Evolutionary conservation across 1,140 invertebrate species (phyloP).

Genomic region (Drosophila varians): DNA sequence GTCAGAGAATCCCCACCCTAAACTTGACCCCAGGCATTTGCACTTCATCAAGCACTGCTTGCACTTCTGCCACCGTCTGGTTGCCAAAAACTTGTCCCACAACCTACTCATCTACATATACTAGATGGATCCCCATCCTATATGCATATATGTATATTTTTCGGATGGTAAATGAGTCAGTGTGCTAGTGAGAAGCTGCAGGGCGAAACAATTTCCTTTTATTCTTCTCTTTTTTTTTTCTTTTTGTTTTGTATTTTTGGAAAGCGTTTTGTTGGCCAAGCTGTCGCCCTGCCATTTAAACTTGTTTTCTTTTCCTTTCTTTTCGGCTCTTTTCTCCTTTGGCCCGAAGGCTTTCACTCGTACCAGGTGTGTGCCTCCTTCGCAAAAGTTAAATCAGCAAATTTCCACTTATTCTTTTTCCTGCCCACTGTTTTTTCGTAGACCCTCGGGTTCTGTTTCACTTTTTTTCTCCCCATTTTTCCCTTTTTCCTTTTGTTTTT

Average conservation of each 20-base stretch:
- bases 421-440: constrained; percentile 1
- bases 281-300: constrained; percentile 56
- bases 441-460: constrained; percentile 21
- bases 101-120: constrained; percentile 14
- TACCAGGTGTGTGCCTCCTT: constrained; percentile 31
- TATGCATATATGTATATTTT: constrained; percentile 15
- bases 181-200: constrained; percentile 68
- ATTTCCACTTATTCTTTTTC: constrained; percentile 34
- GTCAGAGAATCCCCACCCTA: constrained; percentile 58
- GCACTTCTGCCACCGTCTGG: constrained; percentile 49
- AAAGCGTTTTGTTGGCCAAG: constrained; percentile 44
- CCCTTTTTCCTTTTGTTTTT: no score
- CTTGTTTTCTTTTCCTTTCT: constrained; percentile 39
- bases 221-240: constrained; percentile 34
- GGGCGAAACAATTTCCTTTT: constrained; percentile 60
- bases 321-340: constrained; percentile 10
- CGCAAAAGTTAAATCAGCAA: constrained; percentile 47
- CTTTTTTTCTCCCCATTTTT: no score
- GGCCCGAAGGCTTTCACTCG: constrained; percentile 35
- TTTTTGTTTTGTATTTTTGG: no score
- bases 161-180: constrained; percentile 45
- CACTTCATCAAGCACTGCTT: constrained; percentile 74
- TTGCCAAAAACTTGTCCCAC: constrained; percentile 47
- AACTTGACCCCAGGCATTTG: constrained; percentile 80
- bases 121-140: constrained; percentile 23